Percentiles rank a stretch among this genome's conserved stretches.
Conservation (phyloP, 2,113 vertebrate genomes). For the Coryphaenoides rupestris region DNA sequence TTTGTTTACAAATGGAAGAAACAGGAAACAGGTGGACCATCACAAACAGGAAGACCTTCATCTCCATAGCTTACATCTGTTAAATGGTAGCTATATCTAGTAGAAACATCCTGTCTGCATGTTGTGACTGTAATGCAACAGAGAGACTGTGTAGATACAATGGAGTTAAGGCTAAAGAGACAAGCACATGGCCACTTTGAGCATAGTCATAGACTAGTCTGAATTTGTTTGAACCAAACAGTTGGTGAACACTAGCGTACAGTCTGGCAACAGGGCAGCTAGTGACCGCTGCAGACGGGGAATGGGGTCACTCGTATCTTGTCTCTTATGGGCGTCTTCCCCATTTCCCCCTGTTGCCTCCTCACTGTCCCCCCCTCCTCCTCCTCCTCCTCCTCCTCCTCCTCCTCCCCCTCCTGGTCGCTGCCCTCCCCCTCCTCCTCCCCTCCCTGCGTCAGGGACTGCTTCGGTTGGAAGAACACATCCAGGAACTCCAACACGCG, state of each 20-base stretch:
- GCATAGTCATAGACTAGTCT: slow-evolving; percentile 40
- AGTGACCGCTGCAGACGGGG: slow-evolving; percentile 62
- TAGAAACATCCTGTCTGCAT: no score
- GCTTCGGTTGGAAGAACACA: slow-evolving; percentile 65
- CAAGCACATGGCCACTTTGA: not conserved
- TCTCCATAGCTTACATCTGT: not conserved
- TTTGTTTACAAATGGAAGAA: slow-evolving; percentile 15
- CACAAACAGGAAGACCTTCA: not conserved
- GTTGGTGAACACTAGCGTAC: slow-evolving; percentile 63
- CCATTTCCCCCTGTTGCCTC: slow-evolving; percentile 26
- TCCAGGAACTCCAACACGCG: slow-evolving; percentile 65
- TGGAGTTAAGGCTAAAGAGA: slow-evolving; percentile 2
- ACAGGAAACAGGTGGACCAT: slow-evolving; percentile 55
- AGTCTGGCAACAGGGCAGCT: slow-evolving; percentile 62
- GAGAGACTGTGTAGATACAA: not conserved
- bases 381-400: slow-evolving; percentile 35
- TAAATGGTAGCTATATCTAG: no score
- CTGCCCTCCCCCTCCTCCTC: slow-evolving; percentile 37
- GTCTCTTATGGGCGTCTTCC: slow-evolving; percentile 37
- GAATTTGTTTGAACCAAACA: slow-evolving; percentile 63
- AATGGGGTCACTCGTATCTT: slow-evolving; percentile 55
- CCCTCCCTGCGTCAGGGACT: slow-evolving; percentile 39
- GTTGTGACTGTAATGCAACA: not conserved
- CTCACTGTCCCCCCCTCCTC: slow-evolving; percentile 22
- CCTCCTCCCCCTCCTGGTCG: slow-evolving; percentile 38